These are phyloP conservation scores for Schizopygopsis pylzovi DNA, from an alignment of 2,797 vertebrate genomes.

Conservation along the genomic window DNA sequence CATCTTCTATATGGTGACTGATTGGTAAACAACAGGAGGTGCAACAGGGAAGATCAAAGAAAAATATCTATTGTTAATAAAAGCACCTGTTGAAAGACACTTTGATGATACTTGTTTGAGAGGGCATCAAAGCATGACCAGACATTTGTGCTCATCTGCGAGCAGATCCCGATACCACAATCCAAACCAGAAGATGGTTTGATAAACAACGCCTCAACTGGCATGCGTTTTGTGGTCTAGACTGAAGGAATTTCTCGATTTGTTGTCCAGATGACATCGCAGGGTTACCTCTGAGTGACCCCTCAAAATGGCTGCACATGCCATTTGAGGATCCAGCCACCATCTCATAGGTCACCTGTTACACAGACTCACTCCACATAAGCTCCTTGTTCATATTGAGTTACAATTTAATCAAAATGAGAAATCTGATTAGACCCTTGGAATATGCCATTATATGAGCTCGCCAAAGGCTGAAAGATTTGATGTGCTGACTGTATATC, in stretches of 20 bases:
- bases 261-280: conserved; percentile 47
- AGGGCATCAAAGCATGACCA: conserved; percentile 52
- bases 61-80: conserved; percentile 39
- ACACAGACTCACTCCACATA: conserved; percentile 34
- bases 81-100: conserved; percentile 55
- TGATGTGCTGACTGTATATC: neutral
- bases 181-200: conserved; percentile 32
- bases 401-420: conserved; percentile 51
- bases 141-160: conserved; percentile 17
- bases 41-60: conserved; percentile 54
- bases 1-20: conserved; percentile 48
- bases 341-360: conserved; percentile 42
- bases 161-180: conserved; percentile 34
- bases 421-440: conserved; percentile 41
- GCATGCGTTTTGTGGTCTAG: conserved; percentile 22
- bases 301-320: conserved; percentile 34
- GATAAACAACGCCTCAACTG: conserved; percentile 30
- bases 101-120: conserved; percentile 59
- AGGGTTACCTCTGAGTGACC: conserved; percentile 37
- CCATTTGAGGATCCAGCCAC: conserved; percentile 34
- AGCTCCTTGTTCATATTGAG: conserved; percentile 49
- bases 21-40: conserved; percentile 47
- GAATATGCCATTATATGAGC: conserved; percentile 24
- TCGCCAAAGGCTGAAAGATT: conserved; percentile 27
- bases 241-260: conserved; percentile 45